These are phyloP conservation scores for Ennomos quercinarius DNA, from an alignment of 2,888 invertebrate genomes.

Conservation along the genomic window DNA sequence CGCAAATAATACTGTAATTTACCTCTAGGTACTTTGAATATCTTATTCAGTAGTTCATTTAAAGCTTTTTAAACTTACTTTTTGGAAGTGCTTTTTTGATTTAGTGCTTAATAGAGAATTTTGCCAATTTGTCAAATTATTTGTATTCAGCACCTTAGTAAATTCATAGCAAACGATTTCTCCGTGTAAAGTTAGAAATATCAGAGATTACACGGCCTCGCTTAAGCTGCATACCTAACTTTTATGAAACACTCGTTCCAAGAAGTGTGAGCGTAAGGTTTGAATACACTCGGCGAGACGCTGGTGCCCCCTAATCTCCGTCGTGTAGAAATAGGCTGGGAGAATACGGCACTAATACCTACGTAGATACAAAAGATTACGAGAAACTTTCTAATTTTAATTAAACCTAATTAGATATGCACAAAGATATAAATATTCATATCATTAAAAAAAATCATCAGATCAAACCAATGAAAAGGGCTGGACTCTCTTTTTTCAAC, in stretches of 20 bases:
- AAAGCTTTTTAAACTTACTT: no score
- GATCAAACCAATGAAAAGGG: no score
- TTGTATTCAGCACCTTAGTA: slow-evolving; percentile 1
- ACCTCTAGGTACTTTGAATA: no score
- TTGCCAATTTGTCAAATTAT: not conserved
- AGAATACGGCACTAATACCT: not conserved
- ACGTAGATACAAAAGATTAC: no score
- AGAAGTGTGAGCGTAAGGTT: slow-evolving; percentile 35
- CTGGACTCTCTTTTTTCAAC: no score
- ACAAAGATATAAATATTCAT: no score
- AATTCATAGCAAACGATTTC: slow-evolving; percentile 6
- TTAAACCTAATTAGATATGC: no score
- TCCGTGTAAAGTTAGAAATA: slow-evolving; percentile 22
- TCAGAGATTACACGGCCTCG: slow-evolving; percentile 30
- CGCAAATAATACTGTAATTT: not conserved
- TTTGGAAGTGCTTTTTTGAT: no score
- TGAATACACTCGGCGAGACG: slow-evolving; percentile 43
- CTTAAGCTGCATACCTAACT: slow-evolving; percentile 34
- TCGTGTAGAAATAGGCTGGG: slow-evolving; percentile 24
- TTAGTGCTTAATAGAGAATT: slow-evolving; percentile 3
- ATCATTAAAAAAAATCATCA: no score
- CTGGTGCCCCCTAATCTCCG: slow-evolving; percentile 59
- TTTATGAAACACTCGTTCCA: slow-evolving; percentile 33
- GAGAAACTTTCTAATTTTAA: no score
- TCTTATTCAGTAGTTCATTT: no score